Evolutionary conservation across 1,140 invertebrate species (phyloP).

Genomic region (Marisa cornuarietis): DNA sequence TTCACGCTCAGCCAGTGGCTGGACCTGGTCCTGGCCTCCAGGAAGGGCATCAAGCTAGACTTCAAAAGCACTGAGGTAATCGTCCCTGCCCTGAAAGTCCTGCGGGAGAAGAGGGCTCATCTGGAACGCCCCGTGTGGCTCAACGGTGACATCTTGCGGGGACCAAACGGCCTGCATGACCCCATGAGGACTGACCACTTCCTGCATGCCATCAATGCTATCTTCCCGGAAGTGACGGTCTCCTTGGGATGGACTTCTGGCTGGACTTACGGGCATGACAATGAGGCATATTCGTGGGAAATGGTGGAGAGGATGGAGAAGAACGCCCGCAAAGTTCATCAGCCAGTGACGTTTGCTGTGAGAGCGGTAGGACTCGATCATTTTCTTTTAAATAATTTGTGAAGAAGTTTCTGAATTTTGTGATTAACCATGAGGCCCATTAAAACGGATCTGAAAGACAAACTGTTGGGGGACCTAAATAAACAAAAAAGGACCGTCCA

Average conservation of each 20-base stretch:
- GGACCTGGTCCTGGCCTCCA: slow-evolving; percentile 68
- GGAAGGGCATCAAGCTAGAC: slow-evolving; percentile 84
- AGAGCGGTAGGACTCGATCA: slow-evolving; percentile 25
- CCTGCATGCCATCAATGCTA: slow-evolving; percentile 67
- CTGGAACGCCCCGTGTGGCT: slow-evolving; percentile 80
- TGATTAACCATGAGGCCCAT: no score
- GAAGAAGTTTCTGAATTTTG: no score
- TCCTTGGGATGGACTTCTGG: slow-evolving; percentile 89
- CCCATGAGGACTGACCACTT: slow-evolving; percentile 78
- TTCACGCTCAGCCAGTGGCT: slow-evolving; percentile 77
- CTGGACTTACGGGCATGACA: slow-evolving; percentile 60
- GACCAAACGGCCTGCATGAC: slow-evolving; percentile 74
- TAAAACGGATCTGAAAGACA: no score
- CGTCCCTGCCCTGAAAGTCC: slow-evolving; percentile 70
- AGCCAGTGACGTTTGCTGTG: slow-evolving; percentile 45
- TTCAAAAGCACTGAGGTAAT: slow-evolving; percentile 85
- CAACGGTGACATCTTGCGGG: slow-evolving; percentile 85
- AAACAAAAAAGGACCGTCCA: no score
- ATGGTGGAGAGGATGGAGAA: slow-evolving; percentile 79
- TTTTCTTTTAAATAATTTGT: not conserved
- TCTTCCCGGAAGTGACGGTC: slow-evolving; percentile 74
- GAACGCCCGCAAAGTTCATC: slow-evolving; percentile 34
- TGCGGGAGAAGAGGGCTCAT: slow-evolving; percentile 67
- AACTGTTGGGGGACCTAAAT: no score
- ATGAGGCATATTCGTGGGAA: slow-evolving; percentile 73